These are phyloP conservation scores for Poecile atricapillus DNA, from an alignment of 2,113 vertebrate genomes.

Conservation along the genomic window DNA sequence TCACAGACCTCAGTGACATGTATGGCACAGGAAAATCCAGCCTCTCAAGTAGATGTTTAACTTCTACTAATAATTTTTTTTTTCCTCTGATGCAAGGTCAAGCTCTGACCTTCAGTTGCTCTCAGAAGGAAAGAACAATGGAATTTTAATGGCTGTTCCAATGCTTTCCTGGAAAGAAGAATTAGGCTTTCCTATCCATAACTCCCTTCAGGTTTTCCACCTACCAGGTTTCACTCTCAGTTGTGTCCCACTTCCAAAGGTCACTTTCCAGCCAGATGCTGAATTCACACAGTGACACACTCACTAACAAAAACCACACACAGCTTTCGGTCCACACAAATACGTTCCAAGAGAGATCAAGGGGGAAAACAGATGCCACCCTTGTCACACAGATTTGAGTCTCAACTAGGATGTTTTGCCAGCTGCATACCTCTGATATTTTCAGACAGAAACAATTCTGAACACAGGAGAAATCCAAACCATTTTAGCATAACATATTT, in stretches of 20 bases:
- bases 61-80: conserved; percentile 17
- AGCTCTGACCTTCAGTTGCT: background rate
- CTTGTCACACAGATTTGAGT: background rate
- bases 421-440: background rate
- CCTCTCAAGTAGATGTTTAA: conserved; percentile 2
- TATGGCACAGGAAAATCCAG: background rate
- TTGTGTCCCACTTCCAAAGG: conserved; percentile 9
- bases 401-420: background rate
- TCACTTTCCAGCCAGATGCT: background rate
- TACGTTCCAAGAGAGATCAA: background rate
- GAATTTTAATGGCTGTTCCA: background rate
- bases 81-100: conserved; percentile 16
- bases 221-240: conserved; percentile 15
- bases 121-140: background rate
- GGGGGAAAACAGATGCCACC: background rate
- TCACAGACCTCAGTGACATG: background rate
- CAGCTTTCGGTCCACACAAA: background rate
- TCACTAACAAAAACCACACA: background rate
- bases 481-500: fast-evolving
- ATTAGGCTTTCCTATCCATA: background rate
- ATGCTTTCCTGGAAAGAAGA: background rate
- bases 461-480: background rate
- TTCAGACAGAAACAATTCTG: background rate
- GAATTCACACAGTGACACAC: background rate
- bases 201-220: background rate